Base-by-base conservation (phyloP, 2,888 invertebrate species). In the Mesoligia furuncula region DNA sequence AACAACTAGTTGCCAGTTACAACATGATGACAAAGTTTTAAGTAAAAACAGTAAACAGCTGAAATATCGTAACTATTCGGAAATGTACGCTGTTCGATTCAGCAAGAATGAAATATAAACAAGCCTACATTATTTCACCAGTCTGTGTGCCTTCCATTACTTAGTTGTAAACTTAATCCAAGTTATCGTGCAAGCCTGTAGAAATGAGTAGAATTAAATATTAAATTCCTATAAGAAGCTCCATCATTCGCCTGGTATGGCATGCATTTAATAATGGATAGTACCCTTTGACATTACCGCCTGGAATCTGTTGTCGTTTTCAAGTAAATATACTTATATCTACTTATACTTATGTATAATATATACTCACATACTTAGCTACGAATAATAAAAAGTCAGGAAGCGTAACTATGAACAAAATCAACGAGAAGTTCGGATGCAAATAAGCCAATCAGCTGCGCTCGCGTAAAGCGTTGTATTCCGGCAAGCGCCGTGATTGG, bases 201-300 rank as follows among this genome's bases (percentile, higher is more conserved):
- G 27, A 77, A 71, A 83, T 48, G 11, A 68, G 62, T 51, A 62
- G 62, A 68, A 77, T 71, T 51, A 68, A 64, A 83, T 77, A 67
- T 83, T 77, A 77, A 82, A 83, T 64, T 67, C 57, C 62, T 67
- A 4, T 77, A 67, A n/a, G 77, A 77, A 77, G 48, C 54, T n/a
- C 24, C n/a, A 80, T 75, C 65, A 67, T 67, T 67, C 27, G 39
- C 42, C 59, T 51, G 36, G 51, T 11, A 27, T 70, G 61, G 70
- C 31, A 62, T 66, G 61, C 66, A 70, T 77, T 80, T 62, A 82
- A 70, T 70, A 67, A 66, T 82, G 64, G 67, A 81, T 48, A 61
- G 17, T 36, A 15, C 24, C 42, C 2, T 80, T 74, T 74, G 68
- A 54, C 75, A 61, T 80, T 66, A 70, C 17, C 24, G 24, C 59